Evolutionary conservation across 2,888 invertebrate genomes (phyloP), one percentile per base, ranked within the genome.

Genomic region (Limnephilus auricula): DNA sequence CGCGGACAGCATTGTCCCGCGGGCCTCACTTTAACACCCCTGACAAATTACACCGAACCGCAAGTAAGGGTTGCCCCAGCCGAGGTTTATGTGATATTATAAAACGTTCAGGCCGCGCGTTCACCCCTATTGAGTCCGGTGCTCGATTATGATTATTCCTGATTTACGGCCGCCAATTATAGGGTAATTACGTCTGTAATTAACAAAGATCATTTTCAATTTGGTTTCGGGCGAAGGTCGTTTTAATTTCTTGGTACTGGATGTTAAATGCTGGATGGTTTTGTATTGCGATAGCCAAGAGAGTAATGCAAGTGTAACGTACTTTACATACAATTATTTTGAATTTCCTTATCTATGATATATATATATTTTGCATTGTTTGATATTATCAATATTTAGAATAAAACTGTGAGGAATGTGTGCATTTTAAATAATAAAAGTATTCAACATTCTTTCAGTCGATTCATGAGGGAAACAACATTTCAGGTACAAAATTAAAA

Each of bases 131-230:
- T 40, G 79, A 79, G 79, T 79, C 89, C 89, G 34, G 79, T 5
- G 25, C 37, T 9, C 79, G 34, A 65, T 65, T 65, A 45, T 30
- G 32, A 40, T 79, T 79, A 34, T 79, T 79, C 15, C 40, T 79
- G 79, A 89, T 89, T 89, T 89, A 89, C 79, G 89, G 18, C 6
- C 89, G 37, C 15, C 79, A 89, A 89, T 89, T 89, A 79, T 79
- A 89, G 12, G 30, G 30, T 89, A 89, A 89, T 89, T 79, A 89
- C 89, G 40, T 30, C 25, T 37, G 79, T 89, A 89, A 89, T 89
- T 89, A 89, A 89, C 89, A 79, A 89, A 50, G 13, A 86, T 86
- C 32, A 34, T 86, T 86, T 50, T 86, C 65, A 50, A 5, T 50
- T 86, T 50, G 30, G 65, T 15, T 50, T 31, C 65, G 18, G 50